Conservation (phyloP, 2,113 vertebrate genomes). For the Gallinago undulata region DNA sequence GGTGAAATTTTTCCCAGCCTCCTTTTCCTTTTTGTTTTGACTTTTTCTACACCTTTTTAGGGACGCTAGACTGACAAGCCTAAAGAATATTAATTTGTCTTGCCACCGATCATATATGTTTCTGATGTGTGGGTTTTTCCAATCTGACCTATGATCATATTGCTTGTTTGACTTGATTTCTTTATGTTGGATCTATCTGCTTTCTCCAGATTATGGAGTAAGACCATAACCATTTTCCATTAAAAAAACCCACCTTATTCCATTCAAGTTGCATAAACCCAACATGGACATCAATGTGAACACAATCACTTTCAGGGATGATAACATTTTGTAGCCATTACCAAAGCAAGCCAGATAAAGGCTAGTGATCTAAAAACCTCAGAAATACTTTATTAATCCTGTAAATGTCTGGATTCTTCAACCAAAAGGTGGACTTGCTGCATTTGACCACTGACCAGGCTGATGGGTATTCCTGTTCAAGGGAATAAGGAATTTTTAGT, state of each 20-base stretch:
- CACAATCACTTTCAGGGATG: neutral
- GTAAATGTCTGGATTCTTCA: neutral
- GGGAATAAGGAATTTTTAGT: neutral
- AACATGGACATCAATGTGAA: neutral
- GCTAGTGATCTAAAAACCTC: neutral
- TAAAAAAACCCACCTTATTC: neutral
- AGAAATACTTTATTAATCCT: neutral
- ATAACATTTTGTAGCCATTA: neutral
- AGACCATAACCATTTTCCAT: neutral
- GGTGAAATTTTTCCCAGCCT: neutral
- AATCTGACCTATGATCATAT: neutral
- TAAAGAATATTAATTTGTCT: neutral
- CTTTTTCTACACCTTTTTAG: neutral
- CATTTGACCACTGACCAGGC: neutral
- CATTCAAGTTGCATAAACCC: neutral
- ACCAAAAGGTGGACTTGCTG: neutral
- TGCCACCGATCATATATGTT: neutral
- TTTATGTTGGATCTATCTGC: neutral
- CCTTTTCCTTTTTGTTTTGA: neutral
- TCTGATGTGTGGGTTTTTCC: neutral
- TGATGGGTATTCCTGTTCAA: neutral
- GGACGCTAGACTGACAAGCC: neutral
- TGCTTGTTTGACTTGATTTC: neutral
- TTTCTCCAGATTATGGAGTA: neutral
- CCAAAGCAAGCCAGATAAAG: neutral